Evolutionary conservation across 2,113 vertebrate genomes (phyloP).

Genomic region (Mesoclemmys tuberculata): DNA sequence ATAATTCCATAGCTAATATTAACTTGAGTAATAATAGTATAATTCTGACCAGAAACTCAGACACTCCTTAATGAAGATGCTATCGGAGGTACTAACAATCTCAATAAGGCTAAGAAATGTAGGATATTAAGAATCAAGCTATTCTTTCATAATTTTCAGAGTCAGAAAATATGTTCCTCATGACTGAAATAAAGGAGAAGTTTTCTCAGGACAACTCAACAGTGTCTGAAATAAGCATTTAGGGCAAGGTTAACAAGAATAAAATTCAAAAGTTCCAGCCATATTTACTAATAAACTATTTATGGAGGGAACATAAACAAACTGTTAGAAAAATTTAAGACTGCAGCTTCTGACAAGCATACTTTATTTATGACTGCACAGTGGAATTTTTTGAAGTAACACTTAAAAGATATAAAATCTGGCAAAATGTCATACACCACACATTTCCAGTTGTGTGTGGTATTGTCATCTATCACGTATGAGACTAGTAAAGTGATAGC

Average conservation of each 20-base stretch:
- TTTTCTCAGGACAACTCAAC: not conserved
- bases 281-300: conserved; percentile 81
- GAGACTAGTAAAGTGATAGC: not conserved
- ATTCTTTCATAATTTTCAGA: not conserved
- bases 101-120: not conserved
- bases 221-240: conserved; percentile 17
- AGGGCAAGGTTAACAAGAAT: conserved; percentile 32
- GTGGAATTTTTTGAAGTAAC: conserved; percentile 61
- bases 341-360: conserved; percentile 75
- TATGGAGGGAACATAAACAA: conserved; percentile 73
- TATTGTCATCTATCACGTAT: not conserved
- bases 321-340: conserved; percentile 74
- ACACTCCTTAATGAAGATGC: not conserved
- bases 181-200: not conserved
- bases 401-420: conserved; percentile 33
- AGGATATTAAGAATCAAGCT: not conserved
- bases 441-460: not conserved
- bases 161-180: not conserved
- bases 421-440: not conserved
- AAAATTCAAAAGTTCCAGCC: conserved; percentile 69
- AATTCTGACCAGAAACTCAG: not conserved
- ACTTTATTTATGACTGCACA: conserved; percentile 79
- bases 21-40: not conserved
- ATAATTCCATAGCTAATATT: not conserved
- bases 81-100: not conserved